Conservation (phyloP, 2,113 vertebrate species). For the Reinhardtius hippoglossoides region DNA sequence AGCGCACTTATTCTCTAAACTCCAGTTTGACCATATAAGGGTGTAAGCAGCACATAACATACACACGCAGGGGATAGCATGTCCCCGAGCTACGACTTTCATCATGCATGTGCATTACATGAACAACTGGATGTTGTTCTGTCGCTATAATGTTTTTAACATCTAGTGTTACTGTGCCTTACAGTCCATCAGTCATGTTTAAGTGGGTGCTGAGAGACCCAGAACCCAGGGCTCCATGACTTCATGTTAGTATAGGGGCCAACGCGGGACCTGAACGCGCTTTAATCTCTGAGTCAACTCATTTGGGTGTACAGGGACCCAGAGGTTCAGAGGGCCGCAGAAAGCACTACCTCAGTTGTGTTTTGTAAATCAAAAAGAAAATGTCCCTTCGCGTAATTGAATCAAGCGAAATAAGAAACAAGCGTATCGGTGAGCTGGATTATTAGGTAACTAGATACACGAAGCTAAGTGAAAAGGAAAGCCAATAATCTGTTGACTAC, state of each 20-base stretch:
- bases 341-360: conserved; percentile 22
- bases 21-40: conserved; percentile 46
- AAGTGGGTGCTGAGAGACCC: conserved; percentile 75
- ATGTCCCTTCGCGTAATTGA: conserved; percentile 36
- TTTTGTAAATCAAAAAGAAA: conserved; percentile 29
- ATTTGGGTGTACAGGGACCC: conserved; percentile 18
- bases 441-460: conserved; percentile 23
- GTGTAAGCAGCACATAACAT: conserved; percentile 1
- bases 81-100: conserved; percentile 46
- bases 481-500: conserved; percentile 48
- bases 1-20: conserved; percentile 26
- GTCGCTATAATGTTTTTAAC: conserved; percentile 64
- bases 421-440: conserved; percentile 18
- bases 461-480: conserved; percentile 49
- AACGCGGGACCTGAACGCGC: conserved; percentile 44
- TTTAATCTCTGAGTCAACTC: conserved; percentile 47
- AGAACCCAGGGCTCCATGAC: conserved; percentile 65
- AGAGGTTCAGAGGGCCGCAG: conserved; percentile 7
- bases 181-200: conserved; percentile 74
- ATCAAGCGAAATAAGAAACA: conserved; percentile 51
- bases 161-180: conserved; percentile 62
- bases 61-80: conserved; percentile 25
- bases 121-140: conserved; percentile 61
- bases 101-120: conserved; percentile 48
- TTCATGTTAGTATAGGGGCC: conserved; percentile 71